Evolutionary conservation across 2,888 invertebrate species (phyloP), one percentile per base, ranked within the genome.

Genomic region (Carterocephalus palaemon): DNA sequence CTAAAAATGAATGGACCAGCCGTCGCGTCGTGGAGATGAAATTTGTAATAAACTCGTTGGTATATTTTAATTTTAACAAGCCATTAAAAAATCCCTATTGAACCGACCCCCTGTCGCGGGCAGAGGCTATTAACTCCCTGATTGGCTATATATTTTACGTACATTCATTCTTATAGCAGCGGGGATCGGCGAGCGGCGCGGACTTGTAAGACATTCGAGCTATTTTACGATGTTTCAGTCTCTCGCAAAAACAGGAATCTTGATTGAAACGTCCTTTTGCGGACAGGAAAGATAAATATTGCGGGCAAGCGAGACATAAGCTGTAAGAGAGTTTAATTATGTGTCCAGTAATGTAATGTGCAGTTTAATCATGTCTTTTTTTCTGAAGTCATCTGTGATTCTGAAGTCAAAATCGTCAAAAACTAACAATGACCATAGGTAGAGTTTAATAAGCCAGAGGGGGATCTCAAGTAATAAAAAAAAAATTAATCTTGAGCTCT

Each of bases 51-150:
- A 41, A 17, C 28, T 37, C 12, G 20, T 28, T 28, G 32, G 38
- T 28, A 46, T 46, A 49, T 46, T 46, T 49, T 26, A 38, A 43
- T 28, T 41, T 45, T 41, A 46, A 46, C 41, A 41, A 41, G 7
- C 42, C 28, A 19, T 41, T 38, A 29, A 38, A 42, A 49, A 34
- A 33, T 28, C 37, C 45, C 24, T 26, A 15, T 23, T 28, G 31
- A 29, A 43, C 10, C 26, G 33, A 36, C 49, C 39, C 39, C 49
- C 37, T 34, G 31, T 24, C 5, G 41, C 10, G 46, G 15, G 19
- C 16, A 38, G 19, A 22, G 46, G 41, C 48, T 37, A 46, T 49
- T 40, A 40, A 45, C 38, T 32, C 15, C 40, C 34, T 45, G 40
- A 40, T 36, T 40, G 36, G 33, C 32, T 32, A 26, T 37, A 36